Percentiles rank a stretch among this genome's conserved stretches.
These are phyloP conservation scores for Argynnis bischoffii DNA, from an alignment of 2,888 invertebrate genomes.

Conservation along the genomic window DNA sequence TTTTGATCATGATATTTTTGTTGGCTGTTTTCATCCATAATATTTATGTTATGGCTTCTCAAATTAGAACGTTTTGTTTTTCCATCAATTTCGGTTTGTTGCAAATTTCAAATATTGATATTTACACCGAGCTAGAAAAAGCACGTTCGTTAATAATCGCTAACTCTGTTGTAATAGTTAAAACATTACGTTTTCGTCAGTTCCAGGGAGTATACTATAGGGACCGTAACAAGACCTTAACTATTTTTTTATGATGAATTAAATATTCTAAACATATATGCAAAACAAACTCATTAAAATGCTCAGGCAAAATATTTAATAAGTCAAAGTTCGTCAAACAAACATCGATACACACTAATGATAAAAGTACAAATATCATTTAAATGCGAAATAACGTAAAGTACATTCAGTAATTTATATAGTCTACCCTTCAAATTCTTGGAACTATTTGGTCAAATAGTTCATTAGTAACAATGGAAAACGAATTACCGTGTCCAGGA, in stretches of 20 bases:
- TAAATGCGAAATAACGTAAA: too few relatives aligned
- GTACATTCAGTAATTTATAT: not conserved
- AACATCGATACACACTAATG: too few relatives aligned
- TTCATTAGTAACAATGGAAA: conserved; percentile 19
- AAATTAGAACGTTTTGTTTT: conserved; percentile 36
- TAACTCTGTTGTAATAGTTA: too few relatives aligned
- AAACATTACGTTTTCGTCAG: too few relatives aligned
- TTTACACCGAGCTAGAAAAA: conserved; percentile 26
- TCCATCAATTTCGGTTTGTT: conserved; percentile 29
- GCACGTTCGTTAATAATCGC: conserved; percentile 16
- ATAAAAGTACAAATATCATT: too few relatives aligned
- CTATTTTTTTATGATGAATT: too few relatives aligned
- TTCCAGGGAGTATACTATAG: too few relatives aligned
- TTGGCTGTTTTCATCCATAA: conserved; percentile 29
- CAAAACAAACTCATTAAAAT: too few relatives aligned
- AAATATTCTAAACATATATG: too few relatives aligned
- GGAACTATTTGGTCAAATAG: conserved; percentile 12
- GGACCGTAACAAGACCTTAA: too few relatives aligned
- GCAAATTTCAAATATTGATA: conserved; percentile 21
- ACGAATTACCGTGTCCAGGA: conserved; percentile 33
- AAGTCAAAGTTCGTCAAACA: too few relatives aligned
- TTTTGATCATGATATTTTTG: conserved; percentile 28
- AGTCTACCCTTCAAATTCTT: not conserved
- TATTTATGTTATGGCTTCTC: conserved; percentile 33
- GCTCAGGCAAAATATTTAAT: too few relatives aligned